A percentile compares a stretch with the other conserved stretches of the same genome.
Evolutionary conservation across 2,888 invertebrate genomes (phyloP).

Genomic region (Resseliella maxima): DNA sequence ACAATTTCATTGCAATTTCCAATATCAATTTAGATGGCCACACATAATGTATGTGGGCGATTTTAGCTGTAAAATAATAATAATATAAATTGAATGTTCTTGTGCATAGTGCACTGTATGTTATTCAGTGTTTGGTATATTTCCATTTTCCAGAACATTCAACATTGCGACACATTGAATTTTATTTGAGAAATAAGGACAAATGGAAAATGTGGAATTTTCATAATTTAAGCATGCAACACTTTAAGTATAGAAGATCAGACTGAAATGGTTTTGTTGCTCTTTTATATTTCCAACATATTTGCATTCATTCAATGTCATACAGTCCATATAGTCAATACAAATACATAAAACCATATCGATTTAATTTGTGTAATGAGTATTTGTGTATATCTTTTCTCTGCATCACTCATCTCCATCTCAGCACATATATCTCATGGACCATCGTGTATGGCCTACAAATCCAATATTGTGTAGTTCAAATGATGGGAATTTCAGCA

Average conservation of each 20-base stretch:
- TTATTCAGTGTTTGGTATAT: neutral
- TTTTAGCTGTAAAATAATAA: too few relatives aligned
- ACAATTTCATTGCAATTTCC: neutral
- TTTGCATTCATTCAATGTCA: slow-evolving; percentile 2
- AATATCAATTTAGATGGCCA: neutral
- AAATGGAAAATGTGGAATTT: too few relatives aligned
- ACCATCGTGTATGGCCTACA: too few relatives aligned
- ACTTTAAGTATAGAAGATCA: neutral
- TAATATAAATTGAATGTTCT: neutral
- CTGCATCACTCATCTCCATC: too few relatives aligned
- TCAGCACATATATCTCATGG: too few relatives aligned
- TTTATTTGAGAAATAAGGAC: too few relatives aligned
- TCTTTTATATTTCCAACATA: neutral
- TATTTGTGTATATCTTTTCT: too few relatives aligned
- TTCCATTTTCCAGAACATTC: too few relatives aligned
- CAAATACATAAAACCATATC: neutral
- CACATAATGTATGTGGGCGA: neutral
- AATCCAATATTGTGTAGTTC: too few relatives aligned
- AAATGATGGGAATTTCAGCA: too few relatives aligned
- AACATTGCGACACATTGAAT: too few relatives aligned
- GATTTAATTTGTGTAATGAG: neutral
- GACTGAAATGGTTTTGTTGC: neutral
- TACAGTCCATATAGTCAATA: neutral
- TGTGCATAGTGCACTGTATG: neutral
- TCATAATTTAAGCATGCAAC: neutral